Base-by-base conservation (phyloP, 2,113 vertebrate genomes). In the Galbula dea region DNA sequence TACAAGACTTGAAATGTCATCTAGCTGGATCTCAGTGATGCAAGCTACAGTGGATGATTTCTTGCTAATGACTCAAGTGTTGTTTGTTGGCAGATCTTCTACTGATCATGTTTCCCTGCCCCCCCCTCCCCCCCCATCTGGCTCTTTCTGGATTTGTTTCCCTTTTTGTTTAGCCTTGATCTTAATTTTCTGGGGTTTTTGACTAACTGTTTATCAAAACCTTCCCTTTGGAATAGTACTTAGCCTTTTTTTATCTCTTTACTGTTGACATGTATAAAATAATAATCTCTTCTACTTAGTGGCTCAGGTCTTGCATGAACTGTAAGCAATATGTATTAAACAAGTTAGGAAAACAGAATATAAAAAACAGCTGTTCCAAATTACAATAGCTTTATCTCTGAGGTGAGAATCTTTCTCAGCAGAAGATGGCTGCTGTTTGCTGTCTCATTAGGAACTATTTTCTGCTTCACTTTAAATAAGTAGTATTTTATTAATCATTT, bases 1-100 rank as follows among this genome's bases (percentile, higher is more conserved):
- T 34, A 81, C n/a, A 63, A 30, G 39, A 51, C 52, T 74, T 96
- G 86, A 93, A 91, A 93, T 96, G 93, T 90, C 88, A 94, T 90
- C 95, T 81, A 81, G 55, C 92, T 94, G 79, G 92, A 93, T 95
- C 17, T 94, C 54, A 89, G 79, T 95, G 96, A 74, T 71, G 90
- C 51, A 96, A 94, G 34, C 21, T 71, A n/a, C 27, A 51, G 26
- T 36, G 39, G 46, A 52, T 86, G 62, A 54, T 88, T 83, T 80
- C 32, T 48, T 89, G 41, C 27, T 79, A 63, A 55, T 83, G 93
- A 90, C 79, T 93, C 92, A 94, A 79, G 59, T 58, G 43, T 75
- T 95, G 21, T 80, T 93, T 93, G 37, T 68, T 65, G 68, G 55
- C 48, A 80, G 29, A 13, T 71, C 34, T 88, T 88, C 54, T 67